Conservation (phyloP, 2,113 vertebrate species). For the human (Homo sapiens) region GRCh38 chr12:51459001-51459500, state of each 20-base stretch:
- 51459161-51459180: background rate
- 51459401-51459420: background rate
- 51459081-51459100: background rate
- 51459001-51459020: no score
- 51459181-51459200: background rate
- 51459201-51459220: background rate
- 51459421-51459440: background rate
- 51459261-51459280: background rate
- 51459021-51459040: background rate
- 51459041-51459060: background rate
- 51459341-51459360: background rate
- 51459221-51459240: background rate
- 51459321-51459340: background rate
- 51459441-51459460: background rate
- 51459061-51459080: background rate
- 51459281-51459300: background rate
- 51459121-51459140: background rate
- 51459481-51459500: background rate
- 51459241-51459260: conserved; percentile 23
- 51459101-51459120: background rate
- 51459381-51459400: background rate
- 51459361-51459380: background rate
- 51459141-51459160: background rate
- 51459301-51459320: background rate
- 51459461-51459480: background rate